phyloP scores from a whole-genome alignment of 2,888 invertebrate species.

The Terebella lapidaria region DNA sequence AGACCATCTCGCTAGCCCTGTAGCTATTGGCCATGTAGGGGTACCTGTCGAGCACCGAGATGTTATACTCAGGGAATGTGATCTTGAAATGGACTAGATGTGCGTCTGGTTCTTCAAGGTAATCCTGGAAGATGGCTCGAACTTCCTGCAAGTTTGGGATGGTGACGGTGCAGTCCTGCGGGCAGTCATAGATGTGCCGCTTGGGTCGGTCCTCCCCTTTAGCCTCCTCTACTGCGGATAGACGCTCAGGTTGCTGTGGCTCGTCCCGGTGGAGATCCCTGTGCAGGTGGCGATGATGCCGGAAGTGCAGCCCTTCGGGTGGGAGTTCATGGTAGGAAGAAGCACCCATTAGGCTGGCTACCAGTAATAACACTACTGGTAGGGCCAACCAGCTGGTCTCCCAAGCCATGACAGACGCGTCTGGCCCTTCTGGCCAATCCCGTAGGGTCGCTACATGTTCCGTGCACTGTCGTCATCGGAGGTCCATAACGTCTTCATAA shows the following conservation, averaged over 20 bases:
- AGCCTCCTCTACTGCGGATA: too few species aligned
- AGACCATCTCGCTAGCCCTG: conserved; percentile 24
- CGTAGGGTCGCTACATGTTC: not conserved
- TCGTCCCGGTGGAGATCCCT: too few species aligned
- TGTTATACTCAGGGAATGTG: conserved; percentile 17
- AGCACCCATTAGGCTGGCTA: not conserved
- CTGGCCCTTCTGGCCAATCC: not conserved
- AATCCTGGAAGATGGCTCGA: conserved; percentile 2
- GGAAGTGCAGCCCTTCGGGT: not conserved
- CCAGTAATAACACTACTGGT: not conserved
- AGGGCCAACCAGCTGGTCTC: not conserved
- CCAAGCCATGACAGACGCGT: not conserved
- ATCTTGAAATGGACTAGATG: conserved; percentile 23
- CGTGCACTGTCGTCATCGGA: not conserved
- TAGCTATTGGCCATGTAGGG: conserved; percentile 26
- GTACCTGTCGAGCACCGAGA: conserved; percentile 23
- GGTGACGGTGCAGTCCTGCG: not conserved
- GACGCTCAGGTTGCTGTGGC: too few species aligned
- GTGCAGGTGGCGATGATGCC: not conserved
- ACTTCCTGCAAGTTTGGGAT: not conserved
- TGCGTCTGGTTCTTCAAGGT: conserved; percentile 8
- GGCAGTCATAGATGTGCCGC: not conserved
- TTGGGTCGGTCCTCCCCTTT: not conserved
- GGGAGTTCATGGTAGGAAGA: not conserved
- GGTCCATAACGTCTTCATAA: not conserved